phyloP scores from a whole-genome alignment of 2,888 invertebrate genomes.

The Andrena bucephala region DNA sequence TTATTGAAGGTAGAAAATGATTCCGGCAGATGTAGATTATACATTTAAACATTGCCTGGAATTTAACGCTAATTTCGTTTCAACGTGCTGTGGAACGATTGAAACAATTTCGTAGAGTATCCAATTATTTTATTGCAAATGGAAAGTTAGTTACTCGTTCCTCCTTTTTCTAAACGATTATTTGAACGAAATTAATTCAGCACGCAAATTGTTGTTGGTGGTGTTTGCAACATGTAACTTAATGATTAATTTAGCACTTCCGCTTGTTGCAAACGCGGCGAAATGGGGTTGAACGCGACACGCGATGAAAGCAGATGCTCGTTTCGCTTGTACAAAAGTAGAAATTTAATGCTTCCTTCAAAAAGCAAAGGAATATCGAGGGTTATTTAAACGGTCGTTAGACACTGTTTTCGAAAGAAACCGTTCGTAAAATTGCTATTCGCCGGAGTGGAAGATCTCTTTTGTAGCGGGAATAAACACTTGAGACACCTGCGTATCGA shows the following conservation, averaged over 20 bases:
- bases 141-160: too few species aligned
- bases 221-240: neutral
- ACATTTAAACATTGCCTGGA: neutral
- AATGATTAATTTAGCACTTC: neutral
- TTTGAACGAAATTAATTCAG: neutral
- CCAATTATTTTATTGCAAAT: neutral
- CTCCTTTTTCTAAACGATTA: neutral
- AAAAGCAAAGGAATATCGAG: neutral
- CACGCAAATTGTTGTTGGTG: neutral
- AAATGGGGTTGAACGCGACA: neutral
- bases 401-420: neutral
- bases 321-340: neutral
- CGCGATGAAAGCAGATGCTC: neutral
- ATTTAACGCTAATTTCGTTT: conserved; percentile 6
- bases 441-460: neutral
- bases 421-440: neutral
- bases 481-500: conserved; percentile 10
- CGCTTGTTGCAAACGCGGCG: too few species aligned
- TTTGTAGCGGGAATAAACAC: conserved; percentile 13
- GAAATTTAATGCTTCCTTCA: neutral
- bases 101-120: neutral
- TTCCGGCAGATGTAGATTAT: neutral
- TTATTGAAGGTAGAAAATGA: neutral
- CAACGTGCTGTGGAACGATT: neutral
- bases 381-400: neutral